phyloP scores from a whole-genome alignment of 2,888 invertebrate genomes.

The Tridacna crocea region DNA sequence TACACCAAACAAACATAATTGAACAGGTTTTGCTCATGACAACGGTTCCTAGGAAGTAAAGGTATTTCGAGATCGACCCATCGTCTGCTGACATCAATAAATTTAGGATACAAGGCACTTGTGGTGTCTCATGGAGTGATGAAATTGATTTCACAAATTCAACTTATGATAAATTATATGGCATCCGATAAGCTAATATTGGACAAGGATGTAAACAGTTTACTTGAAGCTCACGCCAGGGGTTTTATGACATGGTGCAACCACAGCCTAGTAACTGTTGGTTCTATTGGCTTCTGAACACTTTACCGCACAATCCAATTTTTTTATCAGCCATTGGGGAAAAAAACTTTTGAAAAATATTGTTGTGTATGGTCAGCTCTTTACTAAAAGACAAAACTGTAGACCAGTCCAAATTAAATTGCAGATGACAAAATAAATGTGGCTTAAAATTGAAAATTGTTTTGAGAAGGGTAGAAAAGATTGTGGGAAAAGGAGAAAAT shows the following conservation, averaged over 20 bases:
- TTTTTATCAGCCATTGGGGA: no score
- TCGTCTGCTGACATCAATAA: constrained; percentile 52
- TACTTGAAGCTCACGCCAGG: constrained; percentile 1
- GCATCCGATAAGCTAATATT: constrained; percentile 15
- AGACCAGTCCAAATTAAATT: no score
- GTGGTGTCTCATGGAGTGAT: constrained; percentile 49
- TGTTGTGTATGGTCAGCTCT: no score
- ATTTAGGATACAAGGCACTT: constrained; percentile 62
- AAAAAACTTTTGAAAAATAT: no score
- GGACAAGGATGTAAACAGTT: constrained; percentile 5
- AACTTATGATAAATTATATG: constrained; percentile 59
- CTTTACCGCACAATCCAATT: no score
- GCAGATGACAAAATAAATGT: no score
- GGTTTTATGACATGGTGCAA: neutral
- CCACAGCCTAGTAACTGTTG: no score
- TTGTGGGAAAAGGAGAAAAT: no score
- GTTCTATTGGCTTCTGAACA: no score
- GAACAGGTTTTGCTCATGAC: constrained; percentile 4
- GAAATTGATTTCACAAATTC: constrained; percentile 60
- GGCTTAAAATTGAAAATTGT: no score
- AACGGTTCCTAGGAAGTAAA: constrained; percentile 38
- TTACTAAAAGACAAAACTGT: no score
- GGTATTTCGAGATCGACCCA: constrained; percentile 56
- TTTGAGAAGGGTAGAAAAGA: no score
- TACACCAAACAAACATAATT: neutral